Evolutionary conservation across 1,140 invertebrate species (phyloP).

Genomic region (Cephus cinctus): DNA sequence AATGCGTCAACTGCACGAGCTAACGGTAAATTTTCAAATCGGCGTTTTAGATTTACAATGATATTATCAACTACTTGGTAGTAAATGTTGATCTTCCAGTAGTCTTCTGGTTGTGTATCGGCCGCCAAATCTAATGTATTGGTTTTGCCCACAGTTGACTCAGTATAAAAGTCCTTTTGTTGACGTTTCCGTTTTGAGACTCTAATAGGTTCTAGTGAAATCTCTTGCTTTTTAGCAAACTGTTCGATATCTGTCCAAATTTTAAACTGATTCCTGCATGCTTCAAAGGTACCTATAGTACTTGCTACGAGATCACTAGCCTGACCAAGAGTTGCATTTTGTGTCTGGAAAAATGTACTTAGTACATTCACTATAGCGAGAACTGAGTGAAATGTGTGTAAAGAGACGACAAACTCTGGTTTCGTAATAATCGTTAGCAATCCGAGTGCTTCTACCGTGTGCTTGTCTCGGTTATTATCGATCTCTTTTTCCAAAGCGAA

Average conservation of each 20-base stretch:
- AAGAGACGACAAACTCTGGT: slow-evolving; percentile 5
- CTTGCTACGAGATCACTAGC: background rate
- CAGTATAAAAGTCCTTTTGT: background rate
- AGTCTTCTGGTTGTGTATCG: background rate
- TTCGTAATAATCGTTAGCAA: slow-evolving; percentile 16
- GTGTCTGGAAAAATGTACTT: background rate
- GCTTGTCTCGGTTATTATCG: slow-evolving; percentile 5
- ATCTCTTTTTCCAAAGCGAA: slow-evolving; percentile 14
- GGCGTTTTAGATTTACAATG: background rate
- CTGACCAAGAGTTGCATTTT: background rate
- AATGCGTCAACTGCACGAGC: background rate
- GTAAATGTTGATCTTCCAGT: background rate
- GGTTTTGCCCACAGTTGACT: background rate
- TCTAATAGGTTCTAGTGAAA: background rate
- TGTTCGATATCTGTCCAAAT: background rate
- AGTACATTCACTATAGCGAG: background rate
- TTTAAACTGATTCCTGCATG: background rate
- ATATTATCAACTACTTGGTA: no score
- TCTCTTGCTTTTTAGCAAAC: background rate
- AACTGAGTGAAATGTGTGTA: background rate
- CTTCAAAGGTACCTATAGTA: background rate
- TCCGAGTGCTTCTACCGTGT: slow-evolving; percentile 8
- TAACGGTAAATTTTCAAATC: background rate
- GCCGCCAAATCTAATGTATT: background rate
- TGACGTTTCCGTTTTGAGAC: background rate